Evolutionary conservation across 1,140 invertebrate species (phyloP), one percentile per base, ranked within the genome.

Genomic region (Euwallacea similis): DNA sequence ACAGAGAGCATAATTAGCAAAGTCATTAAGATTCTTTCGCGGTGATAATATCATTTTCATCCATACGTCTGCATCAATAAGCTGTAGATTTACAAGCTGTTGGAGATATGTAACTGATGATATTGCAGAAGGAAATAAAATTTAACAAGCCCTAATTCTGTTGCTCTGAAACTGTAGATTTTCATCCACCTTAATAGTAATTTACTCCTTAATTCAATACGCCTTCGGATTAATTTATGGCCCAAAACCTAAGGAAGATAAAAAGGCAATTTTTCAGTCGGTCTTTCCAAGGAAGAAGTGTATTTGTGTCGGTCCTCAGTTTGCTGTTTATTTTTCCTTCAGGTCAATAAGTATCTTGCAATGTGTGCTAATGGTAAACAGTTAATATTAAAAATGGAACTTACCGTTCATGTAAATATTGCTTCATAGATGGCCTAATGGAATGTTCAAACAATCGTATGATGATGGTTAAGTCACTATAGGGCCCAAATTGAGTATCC

Each of bases 1-100:
- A 16, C 66, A 68, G 66, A 68, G 21, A 61, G 11, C 56, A 68
- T 68, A 68, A 68, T 68, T 68, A 68, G 66, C 66, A 61, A 50
- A 68, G 66, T 61, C 66, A 68, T 68, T 68, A 68, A 53, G 66
- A 60, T 68, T 68, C 44, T 61, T 68, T 68, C 50, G 33, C 11
- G 46, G 11, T 33, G 33, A 61, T 61, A 42, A 61, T 43, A 42
- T 61, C 33, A 61, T n/a, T 50, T 50, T 6, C 13, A 1, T 50
- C 13, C 13, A 50, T 50, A 50, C 9, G 13, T 50, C 46, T 50
- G 13, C 21, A 33, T 33, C 21, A 33, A 33, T 33, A 33, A 33
- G 21, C 21, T 33, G 21, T 4, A 33, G 21, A 33, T 33, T 33
- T 33, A 33, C 21, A 33, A 33, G 21, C 21, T 33, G 21, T 33